Evolutionary conservation across 2,113 vertebrate species (phyloP).

Genomic region (Albula glossodonta): DNA sequence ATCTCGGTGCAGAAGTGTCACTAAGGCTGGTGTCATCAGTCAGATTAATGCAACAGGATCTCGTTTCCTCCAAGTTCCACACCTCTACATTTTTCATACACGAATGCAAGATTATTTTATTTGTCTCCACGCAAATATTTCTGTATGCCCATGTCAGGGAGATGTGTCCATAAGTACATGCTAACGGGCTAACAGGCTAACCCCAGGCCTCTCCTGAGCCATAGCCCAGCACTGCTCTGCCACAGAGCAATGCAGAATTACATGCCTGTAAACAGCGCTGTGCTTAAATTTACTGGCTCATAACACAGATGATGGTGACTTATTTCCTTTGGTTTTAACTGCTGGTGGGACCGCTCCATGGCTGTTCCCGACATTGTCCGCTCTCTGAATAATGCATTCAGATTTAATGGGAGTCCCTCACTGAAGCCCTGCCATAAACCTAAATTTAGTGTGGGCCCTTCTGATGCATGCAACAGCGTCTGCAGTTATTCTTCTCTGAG

Average conservation of each 20-base stretch:
- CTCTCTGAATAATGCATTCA: not conserved
- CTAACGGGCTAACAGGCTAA: too few species aligned
- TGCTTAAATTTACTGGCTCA: not conserved
- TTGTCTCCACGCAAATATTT: too few species aligned
- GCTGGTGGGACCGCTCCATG: not conserved
- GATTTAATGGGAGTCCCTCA: constrained; percentile 1
- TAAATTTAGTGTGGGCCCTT: not conserved
- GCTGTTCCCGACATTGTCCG: not conserved
- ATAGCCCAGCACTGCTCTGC: not conserved
- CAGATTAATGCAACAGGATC: not conserved
- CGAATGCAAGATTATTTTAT: too few species aligned
- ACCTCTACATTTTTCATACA: too few species aligned
- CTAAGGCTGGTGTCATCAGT: not conserved
- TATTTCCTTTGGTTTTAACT: not conserved
- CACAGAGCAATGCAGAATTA: not conserved
- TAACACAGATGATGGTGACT: not conserved
- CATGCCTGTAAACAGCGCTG: not conserved
- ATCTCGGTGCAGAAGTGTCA: not conserved
- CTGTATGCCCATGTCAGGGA: too few species aligned
- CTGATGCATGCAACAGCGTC: not conserved
- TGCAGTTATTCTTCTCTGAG: not conserved
- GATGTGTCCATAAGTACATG: too few species aligned
- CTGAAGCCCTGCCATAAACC: not conserved
- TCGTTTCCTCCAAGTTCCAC: too few species aligned
- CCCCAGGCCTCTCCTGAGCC: not conserved